Conservation (phyloP, 2,113 vertebrate genomes). For the Sylvietta virens region DNA sequence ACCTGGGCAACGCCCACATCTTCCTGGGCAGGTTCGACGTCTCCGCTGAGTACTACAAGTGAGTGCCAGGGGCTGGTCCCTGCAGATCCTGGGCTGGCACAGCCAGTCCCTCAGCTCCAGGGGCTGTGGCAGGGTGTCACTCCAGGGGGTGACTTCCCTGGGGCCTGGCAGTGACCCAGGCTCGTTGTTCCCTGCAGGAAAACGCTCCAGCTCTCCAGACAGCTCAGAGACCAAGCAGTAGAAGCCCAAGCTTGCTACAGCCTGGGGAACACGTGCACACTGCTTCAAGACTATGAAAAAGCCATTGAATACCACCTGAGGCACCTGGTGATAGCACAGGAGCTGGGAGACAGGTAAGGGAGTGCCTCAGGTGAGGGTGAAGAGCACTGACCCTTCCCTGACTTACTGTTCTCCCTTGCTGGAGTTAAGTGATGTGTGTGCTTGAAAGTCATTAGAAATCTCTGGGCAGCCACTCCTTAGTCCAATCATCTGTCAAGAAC, state of each 20-base stretch:
- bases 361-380: not conserved
- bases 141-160: accelerated
- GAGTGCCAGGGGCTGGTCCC: slow-evolving; percentile 13
- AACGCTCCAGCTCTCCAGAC: slow-evolving; percentile 89
- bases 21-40: slow-evolving; percentile 91
- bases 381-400: not conserved
- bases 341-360: slow-evolving; percentile 88
- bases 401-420: not conserved
- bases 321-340: slow-evolving; percentile 93
- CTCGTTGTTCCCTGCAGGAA: slow-evolving; percentile 72
- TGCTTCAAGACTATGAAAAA: slow-evolving; percentile 88
- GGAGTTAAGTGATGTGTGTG: not conserved
- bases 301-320: slow-evolving; percentile 92
- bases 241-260: slow-evolving; percentile 98
- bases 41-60: slow-evolving; percentile 95
- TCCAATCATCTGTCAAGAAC: not conserved
- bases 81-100: not conserved
- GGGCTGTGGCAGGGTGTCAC: accelerated
- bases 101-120: not conserved
- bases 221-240: slow-evolving; percentile 91
- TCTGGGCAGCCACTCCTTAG: not conserved
- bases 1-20: slow-evolving; percentile 93
- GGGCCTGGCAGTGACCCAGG: not conserved
- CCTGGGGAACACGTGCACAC: slow-evolving; percentile 92
- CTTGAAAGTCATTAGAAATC: not conserved